A percentile compares a stretch with the other conserved stretches of the same genome.
These are phyloP conservation scores for Neuroterus valhalla DNA, from an alignment of 1,140 invertebrate species.

Conservation along the genomic window DNA sequence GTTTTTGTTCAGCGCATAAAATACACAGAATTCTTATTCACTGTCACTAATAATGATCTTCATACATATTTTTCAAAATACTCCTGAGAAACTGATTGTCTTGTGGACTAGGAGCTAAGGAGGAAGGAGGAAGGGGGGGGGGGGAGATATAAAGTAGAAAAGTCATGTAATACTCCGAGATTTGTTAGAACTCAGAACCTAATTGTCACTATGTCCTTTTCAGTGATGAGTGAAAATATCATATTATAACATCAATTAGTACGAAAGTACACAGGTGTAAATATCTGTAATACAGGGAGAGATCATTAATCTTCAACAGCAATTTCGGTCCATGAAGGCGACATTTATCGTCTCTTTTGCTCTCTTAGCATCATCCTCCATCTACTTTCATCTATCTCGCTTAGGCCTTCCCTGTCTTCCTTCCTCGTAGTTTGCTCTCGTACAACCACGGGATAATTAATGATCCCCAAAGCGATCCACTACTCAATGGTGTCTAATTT, in stretches of 20 bases:
- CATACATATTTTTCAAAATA: too few relatives aligned
- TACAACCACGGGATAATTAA: slow-evolving; percentile 68
- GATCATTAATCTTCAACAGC: slow-evolving; percentile 67
- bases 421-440: slow-evolving; percentile 48
- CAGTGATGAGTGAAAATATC: neutral
- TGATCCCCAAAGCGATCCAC: slow-evolving; percentile 70
- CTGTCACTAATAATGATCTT: too few relatives aligned
- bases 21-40: too few relatives aligned
- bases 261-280: slow-evolving; percentile 56
- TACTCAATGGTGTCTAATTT: slow-evolving; percentile 70
- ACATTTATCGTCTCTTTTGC: slow-evolving; percentile 59
- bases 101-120: too few relatives aligned
- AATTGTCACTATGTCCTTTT: neutral
- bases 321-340: slow-evolving; percentile 68
- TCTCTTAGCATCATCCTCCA: slow-evolving; percentile 38
- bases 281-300: slow-evolving; percentile 63
- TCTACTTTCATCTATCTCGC: slow-evolving; percentile 39
- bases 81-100: too few relatives aligned
- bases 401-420: slow-evolving; percentile 43
- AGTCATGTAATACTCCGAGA: neutral
- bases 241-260: slow-evolving; percentile 31
- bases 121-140: too few relatives aligned
- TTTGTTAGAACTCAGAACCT: neutral
- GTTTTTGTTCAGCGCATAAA: too few relatives aligned
- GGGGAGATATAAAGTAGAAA: too few relatives aligned